phyloP scores from a whole-genome alignment of 2,113 vertebrate species.

The Oreocharis arfaki region DNA sequence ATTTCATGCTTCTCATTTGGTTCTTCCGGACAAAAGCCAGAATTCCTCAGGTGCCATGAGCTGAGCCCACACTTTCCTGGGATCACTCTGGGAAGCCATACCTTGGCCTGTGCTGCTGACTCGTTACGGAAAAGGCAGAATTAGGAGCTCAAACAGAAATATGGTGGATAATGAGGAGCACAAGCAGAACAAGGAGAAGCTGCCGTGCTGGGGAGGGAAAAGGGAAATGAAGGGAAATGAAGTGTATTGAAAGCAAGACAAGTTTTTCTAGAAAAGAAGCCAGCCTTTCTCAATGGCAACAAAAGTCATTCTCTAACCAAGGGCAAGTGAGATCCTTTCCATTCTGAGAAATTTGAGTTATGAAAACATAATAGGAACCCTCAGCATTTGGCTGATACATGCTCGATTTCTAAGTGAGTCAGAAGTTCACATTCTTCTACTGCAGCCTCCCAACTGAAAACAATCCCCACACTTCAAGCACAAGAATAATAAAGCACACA shows the following conservation, averaged over 20 bases:
- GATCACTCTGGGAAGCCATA: neutral
- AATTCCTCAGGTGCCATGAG: neutral
- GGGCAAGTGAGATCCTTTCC: slow-evolving; percentile 3
- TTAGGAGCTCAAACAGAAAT: neutral
- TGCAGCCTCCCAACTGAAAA: slow-evolving; percentile 43
- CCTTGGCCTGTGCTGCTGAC: neutral
- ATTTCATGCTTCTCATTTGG: neutral
- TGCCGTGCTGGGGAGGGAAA: neutral
- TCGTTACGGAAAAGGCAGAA: neutral
- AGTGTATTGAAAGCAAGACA: neutral
- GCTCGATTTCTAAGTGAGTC: slow-evolving; percentile 28
- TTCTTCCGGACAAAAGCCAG: neutral
- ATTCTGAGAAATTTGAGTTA: slow-evolving; percentile 35
- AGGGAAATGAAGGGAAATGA: neutral
- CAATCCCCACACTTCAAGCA: slow-evolving; percentile 45
- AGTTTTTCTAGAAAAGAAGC: neutral
- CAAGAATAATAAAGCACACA: slow-evolving; percentile 55
- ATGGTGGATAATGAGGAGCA: neutral
- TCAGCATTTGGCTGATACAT: neutral
- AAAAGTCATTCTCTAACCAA: neutral
- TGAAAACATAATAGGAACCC: slow-evolving; percentile 42
- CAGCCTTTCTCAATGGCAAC: slow-evolving; percentile 4
- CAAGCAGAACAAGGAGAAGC: neutral
- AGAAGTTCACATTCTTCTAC: slow-evolving; percentile 56
- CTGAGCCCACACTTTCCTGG: neutral